These are phyloP conservation scores for Muscicapa striata DNA, from an alignment of 2,797 vertebrate genomes.

Conservation along the genomic window DNA sequence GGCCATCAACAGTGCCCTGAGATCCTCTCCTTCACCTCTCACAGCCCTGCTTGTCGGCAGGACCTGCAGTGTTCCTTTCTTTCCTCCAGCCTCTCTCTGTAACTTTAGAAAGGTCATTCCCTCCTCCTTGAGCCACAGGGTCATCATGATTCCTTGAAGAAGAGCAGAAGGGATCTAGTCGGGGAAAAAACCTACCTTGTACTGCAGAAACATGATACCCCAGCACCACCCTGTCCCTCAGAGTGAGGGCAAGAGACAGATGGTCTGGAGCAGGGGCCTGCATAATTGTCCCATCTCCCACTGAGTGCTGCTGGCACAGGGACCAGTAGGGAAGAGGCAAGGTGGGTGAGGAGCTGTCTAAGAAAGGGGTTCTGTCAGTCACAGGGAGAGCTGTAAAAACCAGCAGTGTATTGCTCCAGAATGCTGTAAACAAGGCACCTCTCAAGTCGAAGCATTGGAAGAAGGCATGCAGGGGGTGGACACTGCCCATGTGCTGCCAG, in stretches of 20 bases:
- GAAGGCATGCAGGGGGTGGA: neutral
- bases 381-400: neutral
- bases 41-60: neutral
- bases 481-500: neutral
- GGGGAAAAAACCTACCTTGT: neutral
- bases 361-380: neutral
- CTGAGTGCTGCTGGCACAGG: neutral
- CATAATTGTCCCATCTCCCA: neutral
- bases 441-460: neutral
- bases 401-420: neutral
- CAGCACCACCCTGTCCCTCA: neutral
- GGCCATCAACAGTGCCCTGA: neutral
- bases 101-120: constrained; percentile 66
- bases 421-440: neutral
- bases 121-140: neutral
- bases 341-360: neutral
- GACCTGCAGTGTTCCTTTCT: neutral
- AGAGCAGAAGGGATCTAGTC: neutral
- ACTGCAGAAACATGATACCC: neutral
- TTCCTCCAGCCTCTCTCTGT: neutral
- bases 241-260: neutral
- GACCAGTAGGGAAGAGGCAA: neutral
- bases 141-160: neutral
- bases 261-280: neutral
- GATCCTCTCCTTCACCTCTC: neutral